Evolutionary conservation across 2,888 invertebrate species (phyloP).

Genomic region (Apamea monoglypha): DNA sequence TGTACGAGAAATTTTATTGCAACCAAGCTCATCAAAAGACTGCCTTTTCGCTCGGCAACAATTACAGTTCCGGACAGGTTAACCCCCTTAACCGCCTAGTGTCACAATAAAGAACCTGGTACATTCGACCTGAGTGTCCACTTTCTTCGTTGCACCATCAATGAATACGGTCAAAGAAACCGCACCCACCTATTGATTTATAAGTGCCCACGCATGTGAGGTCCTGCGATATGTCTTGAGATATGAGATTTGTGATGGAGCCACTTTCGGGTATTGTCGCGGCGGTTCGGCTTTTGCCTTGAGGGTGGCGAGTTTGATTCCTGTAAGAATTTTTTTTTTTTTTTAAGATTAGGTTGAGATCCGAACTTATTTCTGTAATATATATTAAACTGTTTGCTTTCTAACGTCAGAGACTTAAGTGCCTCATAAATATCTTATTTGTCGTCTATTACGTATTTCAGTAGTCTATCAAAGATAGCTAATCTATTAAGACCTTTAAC

Average conservation of each 20-base stretch:
- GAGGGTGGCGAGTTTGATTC: background rate
- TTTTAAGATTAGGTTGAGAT: background rate
- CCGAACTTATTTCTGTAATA: background rate
- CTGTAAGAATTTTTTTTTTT: background rate
- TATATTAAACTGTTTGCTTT: background rate
- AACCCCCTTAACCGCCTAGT: constrained; percentile 57
- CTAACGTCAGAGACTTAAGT: background rate
- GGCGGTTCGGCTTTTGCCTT: background rate
- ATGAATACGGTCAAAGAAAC: constrained; percentile 79
- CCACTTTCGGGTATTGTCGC: background rate
- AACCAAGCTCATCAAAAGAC: constrained; percentile 7
- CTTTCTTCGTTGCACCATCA: constrained; percentile 83
- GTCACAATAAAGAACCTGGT: constrained; percentile 63
- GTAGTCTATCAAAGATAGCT: background rate
- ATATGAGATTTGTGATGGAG: constrained; percentile 54
- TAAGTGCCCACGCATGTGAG: constrained; percentile 69
- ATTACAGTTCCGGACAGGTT: constrained; percentile 68
- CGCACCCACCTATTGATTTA: constrained; percentile 88
- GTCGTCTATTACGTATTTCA: background rate
- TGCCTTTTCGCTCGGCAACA: constrained; percentile 27
- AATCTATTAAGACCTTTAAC: constrained; percentile 13
- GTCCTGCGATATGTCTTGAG: constrained; percentile 73
- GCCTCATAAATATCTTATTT: background rate
- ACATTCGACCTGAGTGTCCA: constrained; percentile 67
- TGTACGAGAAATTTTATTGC: background rate